Base-by-base conservation (phyloP, 2,113 vertebrate genomes). In the Oxyura jamaicensis region DNA sequence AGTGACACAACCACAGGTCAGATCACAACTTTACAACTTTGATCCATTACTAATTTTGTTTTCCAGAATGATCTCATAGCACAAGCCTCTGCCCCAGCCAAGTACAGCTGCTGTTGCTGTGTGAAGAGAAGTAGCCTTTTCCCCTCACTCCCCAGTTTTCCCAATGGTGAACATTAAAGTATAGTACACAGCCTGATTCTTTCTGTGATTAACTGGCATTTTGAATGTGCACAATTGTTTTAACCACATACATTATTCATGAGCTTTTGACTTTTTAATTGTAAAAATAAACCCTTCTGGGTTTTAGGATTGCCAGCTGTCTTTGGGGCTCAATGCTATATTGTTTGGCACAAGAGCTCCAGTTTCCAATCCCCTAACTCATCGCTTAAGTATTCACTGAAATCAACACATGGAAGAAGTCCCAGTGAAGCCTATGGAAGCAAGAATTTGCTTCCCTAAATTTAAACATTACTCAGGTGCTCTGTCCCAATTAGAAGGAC, bases 1-100 rank as follows among this genome's bases (percentile, higher is more conserved):
- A 0, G 60, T 68, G 74, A 60, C 56, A 81, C 21, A 46, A 31
- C 63, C 76, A 26, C 2, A 53, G 75, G 67, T 90, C 88, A 83
- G 85, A 76, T 73, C 44, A 13, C 29, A 92, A 67, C 86, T 86
- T 50, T 2, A 67, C 31, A 59, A 21, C 76, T 90, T 46, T 3
- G 5, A 71, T 93, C 73, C 42, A 23, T 72, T 39, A 42, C 80
- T 67, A 93, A 88, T 77, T 94, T 65, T 91, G 60, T 59, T 93
- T 94, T 86, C 73, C 80, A 86, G 73, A 42, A 65, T 81, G 88
- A 95, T 78, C 65, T 78, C 88, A 52, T 14, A 63, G 88, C 83
- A 72, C 46, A 60, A 46, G 48, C 8, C 83, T 68, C 73, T 86
- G 65, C 52, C 83, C 73, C 86, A 86, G 86, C 79, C 75, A 82